A percentile compares a stretch with the other conserved stretches of the same genome.
Conservation (phyloP, 2,797 vertebrate species). For the Triplophysa bombifrons region DNA sequence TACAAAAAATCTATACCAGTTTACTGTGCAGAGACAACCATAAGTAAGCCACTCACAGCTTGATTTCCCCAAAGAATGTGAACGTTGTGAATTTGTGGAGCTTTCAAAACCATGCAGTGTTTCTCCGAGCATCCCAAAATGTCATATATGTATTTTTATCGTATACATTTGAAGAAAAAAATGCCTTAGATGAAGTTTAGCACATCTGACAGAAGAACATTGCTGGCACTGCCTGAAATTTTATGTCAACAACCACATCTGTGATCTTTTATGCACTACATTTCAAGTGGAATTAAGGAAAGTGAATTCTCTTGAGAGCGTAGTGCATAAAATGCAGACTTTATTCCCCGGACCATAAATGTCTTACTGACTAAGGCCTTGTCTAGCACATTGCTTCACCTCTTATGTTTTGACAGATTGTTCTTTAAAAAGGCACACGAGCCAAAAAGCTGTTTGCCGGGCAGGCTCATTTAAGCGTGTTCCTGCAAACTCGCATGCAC, state of each 20-base stretch:
- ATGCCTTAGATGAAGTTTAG: background rate
- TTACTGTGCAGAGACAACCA: slow-evolving; percentile 33
- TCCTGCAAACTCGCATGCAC: slow-evolving; percentile 16
- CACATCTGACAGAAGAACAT: background rate
- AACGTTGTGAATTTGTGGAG: background rate
- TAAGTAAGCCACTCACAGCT: background rate
- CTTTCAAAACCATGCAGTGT: slow-evolving; percentile 1
- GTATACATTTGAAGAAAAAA: background rate
- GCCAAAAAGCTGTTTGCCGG: slow-evolving; percentile 1
- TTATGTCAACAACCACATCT: background rate
- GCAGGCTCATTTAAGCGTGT: background rate
- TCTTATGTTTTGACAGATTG: slow-evolving; percentile 18
- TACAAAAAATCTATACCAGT: slow-evolving; percentile 1
- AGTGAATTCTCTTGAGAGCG: background rate
- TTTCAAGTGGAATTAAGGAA: background rate
- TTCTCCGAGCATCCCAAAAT: background rate
- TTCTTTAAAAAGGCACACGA: slow-evolving; percentile 15
- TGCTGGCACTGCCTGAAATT: background rate
- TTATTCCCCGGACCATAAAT: slow-evolving; percentile 19
- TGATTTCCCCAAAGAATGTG: slow-evolving; percentile 22
- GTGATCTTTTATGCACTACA: background rate
- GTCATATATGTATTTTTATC: background rate
- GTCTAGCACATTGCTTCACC: background rate
- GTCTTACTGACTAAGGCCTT: slow-evolving; percentile 1
- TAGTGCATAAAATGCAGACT: background rate